Evolutionary conservation across 2,797 vertebrate genomes (phyloP), one percentile per base, ranked within the genome.

Genomic region (Serranus cabrilla): DNA sequence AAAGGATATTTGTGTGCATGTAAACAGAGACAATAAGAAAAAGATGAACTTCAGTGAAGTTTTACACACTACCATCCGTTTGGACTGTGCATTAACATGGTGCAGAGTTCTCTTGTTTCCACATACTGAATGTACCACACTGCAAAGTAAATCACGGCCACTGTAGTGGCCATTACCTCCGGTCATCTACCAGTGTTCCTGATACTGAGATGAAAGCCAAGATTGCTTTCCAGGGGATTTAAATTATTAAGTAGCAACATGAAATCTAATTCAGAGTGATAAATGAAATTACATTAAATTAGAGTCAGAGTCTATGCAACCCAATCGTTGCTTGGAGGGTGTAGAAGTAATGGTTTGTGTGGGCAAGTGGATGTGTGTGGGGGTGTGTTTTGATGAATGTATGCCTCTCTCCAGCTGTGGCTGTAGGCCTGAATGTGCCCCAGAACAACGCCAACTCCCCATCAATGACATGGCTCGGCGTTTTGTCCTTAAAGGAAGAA

Each of bases 181-280:
- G 47, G 86, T 69, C 82, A 78, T 87, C 59, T 72, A 73, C 69
- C 75, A 76, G 49, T 67, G 69, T 83, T 82, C 77, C 64, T 75
- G 74, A 86, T 82, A 83, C 62, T 34, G 65, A 78, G 75, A 81
- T 85, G 76, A 87, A 90, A 86, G 63, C 89, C 78, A 71, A 61
- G 72, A 87, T 83, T 82, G 78, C 78, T 90, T 92, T 91, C 78
- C 66, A 76, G 82, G 80, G 79, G 71, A 78, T 84, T 86, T 93
- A 73, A 93, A 92, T 93, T 89, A 93, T 93, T 93, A 86, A 93
- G 76, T 23, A 92, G 90, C 81, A 91, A 93, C 87, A 90, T 88
- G 87, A 88, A 90, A 92, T 91, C 87, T 91, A 91, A 93, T 94
- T 92, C 87, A 65, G 80, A 83, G 89, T 93, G 93, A 94, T 92